Evolutionary conservation across 1,140 invertebrate species (phyloP).

Genomic region (Dreissena polymorpha): DNA sequence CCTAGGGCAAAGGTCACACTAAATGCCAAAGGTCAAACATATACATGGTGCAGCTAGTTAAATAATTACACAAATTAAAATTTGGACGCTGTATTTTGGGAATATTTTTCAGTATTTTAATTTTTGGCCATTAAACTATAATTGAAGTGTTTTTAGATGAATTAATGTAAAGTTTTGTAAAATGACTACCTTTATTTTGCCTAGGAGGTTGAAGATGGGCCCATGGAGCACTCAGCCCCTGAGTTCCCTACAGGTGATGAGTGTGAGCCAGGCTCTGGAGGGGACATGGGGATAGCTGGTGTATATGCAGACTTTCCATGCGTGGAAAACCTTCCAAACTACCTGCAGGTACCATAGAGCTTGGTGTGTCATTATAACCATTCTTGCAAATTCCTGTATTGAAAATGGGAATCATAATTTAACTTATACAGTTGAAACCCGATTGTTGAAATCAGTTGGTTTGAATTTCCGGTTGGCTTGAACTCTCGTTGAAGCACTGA

Average conservation of each 20-base stretch:
- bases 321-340: slow-evolving; percentile 25
- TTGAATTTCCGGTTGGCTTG: not conserved
- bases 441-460: not conserved
- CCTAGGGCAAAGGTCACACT: too few species aligned
- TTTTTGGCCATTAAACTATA: too few species aligned
- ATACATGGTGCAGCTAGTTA: too few species aligned
- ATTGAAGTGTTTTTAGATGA: too few species aligned
- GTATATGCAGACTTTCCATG: slow-evolving; percentile 22
- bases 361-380: not conserved
- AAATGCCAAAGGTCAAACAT: too few species aligned
- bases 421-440: not conserved
- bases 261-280: not conserved
- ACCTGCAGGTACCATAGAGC: slow-evolving; percentile 32
- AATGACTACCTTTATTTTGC: not conserved
- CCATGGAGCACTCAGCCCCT: not conserved
- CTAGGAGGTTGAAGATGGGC: not conserved
- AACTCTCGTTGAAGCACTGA: not conserved
- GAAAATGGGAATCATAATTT: not conserved
- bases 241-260: not conserved
- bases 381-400: not conserved
- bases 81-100: too few species aligned
- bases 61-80: too few species aligned
- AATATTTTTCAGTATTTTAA: not conserved
- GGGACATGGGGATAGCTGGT: not conserved
- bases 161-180: not conserved